phyloP scores from a whole-genome alignment of 23 tunicate genomes.

The Trididemnum clinides region DNA sequence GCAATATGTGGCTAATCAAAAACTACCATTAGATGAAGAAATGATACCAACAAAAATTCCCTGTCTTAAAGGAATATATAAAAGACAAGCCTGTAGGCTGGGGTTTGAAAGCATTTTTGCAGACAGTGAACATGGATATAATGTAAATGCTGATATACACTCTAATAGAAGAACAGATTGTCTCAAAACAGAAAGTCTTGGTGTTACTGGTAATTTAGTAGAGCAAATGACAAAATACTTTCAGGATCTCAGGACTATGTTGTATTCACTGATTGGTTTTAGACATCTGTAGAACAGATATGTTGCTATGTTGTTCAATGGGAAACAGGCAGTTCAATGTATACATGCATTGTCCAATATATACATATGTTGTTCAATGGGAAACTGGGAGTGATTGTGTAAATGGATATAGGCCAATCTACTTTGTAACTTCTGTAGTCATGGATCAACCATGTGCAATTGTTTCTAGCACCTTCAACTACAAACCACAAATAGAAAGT shows the following conservation, averaged over 20 bases:
- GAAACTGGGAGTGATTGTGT: neutral
- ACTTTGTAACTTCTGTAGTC: neutral
- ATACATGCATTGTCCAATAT: too few relatives aligned
- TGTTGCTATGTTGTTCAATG: neutral
- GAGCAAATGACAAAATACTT: neutral
- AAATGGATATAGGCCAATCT: neutral
- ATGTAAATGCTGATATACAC: neutral
- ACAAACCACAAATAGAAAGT: too few relatives aligned
- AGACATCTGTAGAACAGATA: neutral
- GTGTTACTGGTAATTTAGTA: neutral
- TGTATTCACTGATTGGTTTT: neutral
- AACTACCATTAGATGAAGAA: neutral
- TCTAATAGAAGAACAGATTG: neutral
- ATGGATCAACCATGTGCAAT: neutral
- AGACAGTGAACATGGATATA: neutral
- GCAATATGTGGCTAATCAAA: neutral
- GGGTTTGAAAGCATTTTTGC: neutral
- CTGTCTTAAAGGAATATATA: neutral
- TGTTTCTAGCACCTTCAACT: too few relatives aligned
- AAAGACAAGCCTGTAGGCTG: neutral
- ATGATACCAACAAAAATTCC: neutral
- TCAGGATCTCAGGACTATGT: neutral
- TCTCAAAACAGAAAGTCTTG: neutral
- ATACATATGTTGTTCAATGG: neutral
- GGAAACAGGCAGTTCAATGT: neutral